Percentiles rank a stretch among this genome's conserved stretches.
phyloP scores from a whole-genome alignment of 2,797 vertebrate genomes.

The Pangasius sanitwongsei region DNA sequence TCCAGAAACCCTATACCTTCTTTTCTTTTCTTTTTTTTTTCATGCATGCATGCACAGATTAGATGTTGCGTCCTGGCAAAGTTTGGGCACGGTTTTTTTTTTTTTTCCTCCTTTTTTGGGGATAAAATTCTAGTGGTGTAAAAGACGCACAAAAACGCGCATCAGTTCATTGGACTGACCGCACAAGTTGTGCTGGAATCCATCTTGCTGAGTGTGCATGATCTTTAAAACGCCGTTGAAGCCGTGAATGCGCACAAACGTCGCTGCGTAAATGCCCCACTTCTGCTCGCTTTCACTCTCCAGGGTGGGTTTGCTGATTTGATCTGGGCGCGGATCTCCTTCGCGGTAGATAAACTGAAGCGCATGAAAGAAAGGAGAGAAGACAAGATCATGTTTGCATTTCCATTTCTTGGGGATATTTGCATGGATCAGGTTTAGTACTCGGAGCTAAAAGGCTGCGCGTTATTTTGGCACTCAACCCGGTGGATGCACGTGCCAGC shows the following conservation, averaged over 20 bases:
- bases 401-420: background rate
- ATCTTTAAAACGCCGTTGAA: background rate
- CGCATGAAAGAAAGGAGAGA: background rate
- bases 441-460: background rate
- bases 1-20: background rate
- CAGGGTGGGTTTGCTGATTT: background rate
- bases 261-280: background rate
- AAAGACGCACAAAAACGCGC: background rate
- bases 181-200: constrained; percentile 17
- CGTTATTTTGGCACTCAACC: background rate
- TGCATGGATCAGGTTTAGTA: background rate
- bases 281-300: background rate
- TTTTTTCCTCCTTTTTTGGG: background rate
- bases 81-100: background rate
- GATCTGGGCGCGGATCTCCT: background rate
- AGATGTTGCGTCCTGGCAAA: background rate
- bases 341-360: background rate
- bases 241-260: background rate
- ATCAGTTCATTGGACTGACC: background rate
- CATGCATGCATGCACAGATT: background rate
- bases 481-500: constrained; percentile 13
- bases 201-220: background rate
- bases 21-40: background rate
- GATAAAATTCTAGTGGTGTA: background rate
- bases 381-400: background rate